Evolutionary conservation across 2,888 invertebrate species (phyloP).

Genomic region (Octonoba sinensis): DNA sequence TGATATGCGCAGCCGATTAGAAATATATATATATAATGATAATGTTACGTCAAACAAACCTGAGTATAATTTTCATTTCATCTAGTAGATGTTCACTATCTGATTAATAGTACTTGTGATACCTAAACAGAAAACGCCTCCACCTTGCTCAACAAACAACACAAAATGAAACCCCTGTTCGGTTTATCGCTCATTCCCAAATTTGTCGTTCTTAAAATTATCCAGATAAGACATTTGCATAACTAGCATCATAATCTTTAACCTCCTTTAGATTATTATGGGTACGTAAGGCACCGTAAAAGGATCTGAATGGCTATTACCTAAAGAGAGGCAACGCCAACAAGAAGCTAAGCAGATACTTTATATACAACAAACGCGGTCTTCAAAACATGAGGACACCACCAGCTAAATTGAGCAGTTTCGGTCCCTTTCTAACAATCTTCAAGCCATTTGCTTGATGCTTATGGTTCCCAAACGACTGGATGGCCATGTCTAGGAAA

Average conservation of each 20-base stretch:
- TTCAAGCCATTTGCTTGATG: constrained; percentile 40
- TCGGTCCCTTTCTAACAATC: constrained; percentile 47
- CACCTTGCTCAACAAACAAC: neutral
- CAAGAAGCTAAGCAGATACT: constrained; percentile 41
- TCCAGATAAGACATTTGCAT: constrained; percentile 37
- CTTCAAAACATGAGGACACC: constrained; percentile 30
- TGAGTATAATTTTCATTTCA: too few species aligned
- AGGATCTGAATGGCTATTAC: constrained; percentile 40
- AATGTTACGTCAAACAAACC: too few species aligned
- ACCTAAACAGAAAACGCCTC: too few species aligned
- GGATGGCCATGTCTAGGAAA: constrained; percentile 40
- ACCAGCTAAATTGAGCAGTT: constrained; percentile 52
- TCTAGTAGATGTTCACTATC: too few species aligned
- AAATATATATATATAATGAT: too few species aligned
- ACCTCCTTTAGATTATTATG: constrained; percentile 36
- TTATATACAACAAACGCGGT: constrained; percentile 45
- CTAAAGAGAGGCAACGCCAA: constrained; percentile 14
- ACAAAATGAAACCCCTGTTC: constrained; percentile 9
- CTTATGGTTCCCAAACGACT: constrained; percentile 52
- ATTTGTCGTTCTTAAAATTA: constrained; percentile 36
- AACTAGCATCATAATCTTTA: constrained; percentile 34
- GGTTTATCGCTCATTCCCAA: constrained; percentile 16
- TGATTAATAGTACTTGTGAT: too few species aligned
- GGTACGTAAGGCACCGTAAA: constrained; percentile 33
- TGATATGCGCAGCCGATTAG: too few species aligned